Evolutionary conservation across 2,113 vertebrate species (phyloP).

Genomic region (Saiga tatarica): DNA sequence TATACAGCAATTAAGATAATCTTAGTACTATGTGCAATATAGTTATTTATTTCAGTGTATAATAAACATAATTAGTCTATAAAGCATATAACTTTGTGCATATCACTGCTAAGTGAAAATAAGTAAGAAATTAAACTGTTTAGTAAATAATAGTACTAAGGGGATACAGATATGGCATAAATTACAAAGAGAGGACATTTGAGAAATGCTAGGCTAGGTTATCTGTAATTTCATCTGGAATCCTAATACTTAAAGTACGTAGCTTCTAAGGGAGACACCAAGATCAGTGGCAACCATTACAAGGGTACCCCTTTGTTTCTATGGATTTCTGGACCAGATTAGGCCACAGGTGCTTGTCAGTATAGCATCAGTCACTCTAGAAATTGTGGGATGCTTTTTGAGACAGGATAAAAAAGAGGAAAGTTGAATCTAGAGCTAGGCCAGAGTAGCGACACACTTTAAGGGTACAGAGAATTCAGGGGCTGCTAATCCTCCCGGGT

Average conservation of each 20-base stretch:
- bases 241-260: not conserved
- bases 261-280: not conserved
- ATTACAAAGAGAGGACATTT: not conserved
- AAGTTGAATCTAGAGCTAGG: not conserved
- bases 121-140: not conserved
- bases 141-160: not conserved
- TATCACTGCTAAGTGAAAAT: not conserved
- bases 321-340: not conserved
- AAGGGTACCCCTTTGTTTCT: not conserved
- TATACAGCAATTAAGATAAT: not conserved
- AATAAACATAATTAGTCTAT: not conserved
- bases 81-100: not conserved
- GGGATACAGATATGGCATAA: not conserved
- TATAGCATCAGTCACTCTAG: not conserved
- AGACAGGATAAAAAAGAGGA: not conserved
- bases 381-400: not conserved
- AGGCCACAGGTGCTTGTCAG: not conserved
- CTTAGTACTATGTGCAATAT: not conserved
- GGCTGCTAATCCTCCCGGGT: not conserved
- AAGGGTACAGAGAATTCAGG: not conserved
- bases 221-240: not conserved
- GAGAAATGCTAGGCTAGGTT: not conserved
- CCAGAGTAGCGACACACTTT: not conserved
- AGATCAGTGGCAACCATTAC: not conserved
- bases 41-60: not conserved